These are phyloP conservation scores for Characodon lateralis DNA, from an alignment of 2,797 vertebrate genomes.

Conservation along the genomic window DNA sequence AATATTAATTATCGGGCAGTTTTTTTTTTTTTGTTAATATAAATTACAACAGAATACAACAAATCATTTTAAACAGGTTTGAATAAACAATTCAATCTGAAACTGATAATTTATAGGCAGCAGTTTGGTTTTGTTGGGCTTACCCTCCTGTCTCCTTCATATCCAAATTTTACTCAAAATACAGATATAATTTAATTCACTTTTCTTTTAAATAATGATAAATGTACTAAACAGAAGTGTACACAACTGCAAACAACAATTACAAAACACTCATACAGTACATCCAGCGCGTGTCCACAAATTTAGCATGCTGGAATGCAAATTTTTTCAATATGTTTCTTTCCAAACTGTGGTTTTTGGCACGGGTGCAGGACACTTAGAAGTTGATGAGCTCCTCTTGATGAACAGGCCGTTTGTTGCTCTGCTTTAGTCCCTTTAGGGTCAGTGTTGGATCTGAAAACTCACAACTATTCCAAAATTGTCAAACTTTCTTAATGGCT, in stretches of 20 bases:
- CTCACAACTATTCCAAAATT: not conserved
- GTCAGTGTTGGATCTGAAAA: not conserved
- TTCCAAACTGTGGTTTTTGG: not conserved
- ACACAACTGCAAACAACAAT: not conserved
- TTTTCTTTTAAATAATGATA: not conserved
- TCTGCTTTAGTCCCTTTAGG: not conserved
- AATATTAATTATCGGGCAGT: not conserved
- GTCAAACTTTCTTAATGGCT: fast-evolving
- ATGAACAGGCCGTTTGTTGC: too few species aligned
- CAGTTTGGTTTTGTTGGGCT: not conserved
- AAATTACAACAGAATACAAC: not conserved
- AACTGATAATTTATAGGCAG: not conserved
- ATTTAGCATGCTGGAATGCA: not conserved
- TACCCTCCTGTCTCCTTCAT: not conserved
- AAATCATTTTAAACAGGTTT: not conserved
- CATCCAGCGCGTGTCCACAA: not conserved
- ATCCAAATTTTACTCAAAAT: not conserved
- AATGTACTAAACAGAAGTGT: not conserved
- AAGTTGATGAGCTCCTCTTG: not conserved
- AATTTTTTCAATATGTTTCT: not conserved
- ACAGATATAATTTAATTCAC: not conserved
- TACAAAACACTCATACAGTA: too few species aligned
- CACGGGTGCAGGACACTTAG: not conserved
- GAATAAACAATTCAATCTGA: not conserved
- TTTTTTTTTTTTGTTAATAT: not conserved